These are phyloP conservation scores for Paratilapia polleni DNA, from an alignment of 2,113 vertebrate species.

Conservation along the genomic window DNA sequence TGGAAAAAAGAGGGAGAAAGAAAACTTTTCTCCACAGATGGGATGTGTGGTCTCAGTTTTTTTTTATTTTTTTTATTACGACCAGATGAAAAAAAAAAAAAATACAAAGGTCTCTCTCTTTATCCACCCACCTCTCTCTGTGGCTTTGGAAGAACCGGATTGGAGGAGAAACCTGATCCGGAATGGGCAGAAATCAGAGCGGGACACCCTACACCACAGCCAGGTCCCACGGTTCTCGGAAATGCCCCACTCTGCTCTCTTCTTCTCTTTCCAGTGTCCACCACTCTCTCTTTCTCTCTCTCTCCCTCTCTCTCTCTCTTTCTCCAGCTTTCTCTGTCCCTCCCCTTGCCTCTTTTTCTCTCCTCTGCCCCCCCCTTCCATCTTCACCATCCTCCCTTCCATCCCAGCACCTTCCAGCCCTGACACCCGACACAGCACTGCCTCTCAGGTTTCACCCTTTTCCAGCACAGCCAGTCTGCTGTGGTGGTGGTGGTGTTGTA, in stretches of 20 bases:
- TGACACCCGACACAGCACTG: slow-evolving; percentile 75
- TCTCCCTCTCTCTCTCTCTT: slow-evolving; percentile 46
- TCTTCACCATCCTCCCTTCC: slow-evolving; percentile 73
- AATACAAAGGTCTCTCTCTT: slow-evolving; percentile 88
- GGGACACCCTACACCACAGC: slow-evolving; percentile 96
- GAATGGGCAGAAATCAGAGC: slow-evolving; percentile 91
- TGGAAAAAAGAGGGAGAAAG: slow-evolving; percentile 70
- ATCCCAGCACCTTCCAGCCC: slow-evolving; percentile 74
- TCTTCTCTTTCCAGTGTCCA: slow-evolving; percentile 61
- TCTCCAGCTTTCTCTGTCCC: slow-evolving; percentile 49
- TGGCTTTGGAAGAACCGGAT: slow-evolving; percentile 75
- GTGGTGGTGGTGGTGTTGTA: slow-evolving; percentile 69
- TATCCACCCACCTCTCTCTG: slow-evolving; percentile 82
- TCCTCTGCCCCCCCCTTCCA: neutral
- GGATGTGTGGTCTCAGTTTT: slow-evolving; percentile 62
- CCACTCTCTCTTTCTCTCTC: slow-evolving; percentile 49
- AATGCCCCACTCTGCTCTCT: slow-evolving; percentile 84
- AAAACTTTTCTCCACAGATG: slow-evolving; percentile 69
- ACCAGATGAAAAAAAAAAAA: slow-evolving; percentile 77
- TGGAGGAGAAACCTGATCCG: slow-evolving; percentile 90
- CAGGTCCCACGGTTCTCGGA: slow-evolving; percentile 97
- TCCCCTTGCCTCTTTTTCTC: slow-evolving; percentile 26
- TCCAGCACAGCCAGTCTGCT: slow-evolving; percentile 77
- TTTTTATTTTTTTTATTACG: slow-evolving; percentile 82
- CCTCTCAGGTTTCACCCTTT: slow-evolving; percentile 78